phyloP scores from a whole-genome alignment of 2,113 vertebrate species.

The Sapajus apella region DNA sequence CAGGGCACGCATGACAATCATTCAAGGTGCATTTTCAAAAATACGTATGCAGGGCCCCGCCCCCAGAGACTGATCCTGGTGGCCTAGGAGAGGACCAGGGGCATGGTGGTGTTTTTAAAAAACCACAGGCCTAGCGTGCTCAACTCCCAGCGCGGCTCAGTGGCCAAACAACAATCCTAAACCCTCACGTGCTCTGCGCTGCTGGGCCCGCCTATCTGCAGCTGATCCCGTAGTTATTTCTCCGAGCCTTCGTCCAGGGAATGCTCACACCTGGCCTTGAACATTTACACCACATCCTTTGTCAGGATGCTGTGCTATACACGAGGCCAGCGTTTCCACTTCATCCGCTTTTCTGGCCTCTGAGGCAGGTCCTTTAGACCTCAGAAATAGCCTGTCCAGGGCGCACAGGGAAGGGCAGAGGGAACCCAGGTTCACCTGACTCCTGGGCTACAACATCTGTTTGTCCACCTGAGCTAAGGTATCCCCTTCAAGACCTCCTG shows the following conservation, averaged over 20 bases:
- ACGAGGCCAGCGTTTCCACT: not conserved
- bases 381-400: not conserved
- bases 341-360: not conserved
- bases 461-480: not conserved
- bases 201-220: not conserved
- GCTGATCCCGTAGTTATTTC: not conserved
- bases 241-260: not conserved
- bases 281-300: accelerated
- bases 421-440: not conserved
- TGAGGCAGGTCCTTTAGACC: not conserved
- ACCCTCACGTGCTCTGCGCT: not conserved
- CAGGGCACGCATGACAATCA: not conserved
- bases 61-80: not conserved
- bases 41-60: not conserved
- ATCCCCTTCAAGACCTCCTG: not conserved
- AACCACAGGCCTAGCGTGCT: not conserved
- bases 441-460: not conserved
- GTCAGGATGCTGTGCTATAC: not conserved
- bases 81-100: not conserved
- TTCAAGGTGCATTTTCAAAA: not conserved
- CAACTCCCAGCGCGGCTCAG: too few relatives aligned
- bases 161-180: accelerated
- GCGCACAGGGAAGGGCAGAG: not conserved
- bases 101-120: not conserved
- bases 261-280: too few relatives aligned